Conservation (phyloP, 2,888 invertebrate genomes). For the Tachina lurida region DNA sequence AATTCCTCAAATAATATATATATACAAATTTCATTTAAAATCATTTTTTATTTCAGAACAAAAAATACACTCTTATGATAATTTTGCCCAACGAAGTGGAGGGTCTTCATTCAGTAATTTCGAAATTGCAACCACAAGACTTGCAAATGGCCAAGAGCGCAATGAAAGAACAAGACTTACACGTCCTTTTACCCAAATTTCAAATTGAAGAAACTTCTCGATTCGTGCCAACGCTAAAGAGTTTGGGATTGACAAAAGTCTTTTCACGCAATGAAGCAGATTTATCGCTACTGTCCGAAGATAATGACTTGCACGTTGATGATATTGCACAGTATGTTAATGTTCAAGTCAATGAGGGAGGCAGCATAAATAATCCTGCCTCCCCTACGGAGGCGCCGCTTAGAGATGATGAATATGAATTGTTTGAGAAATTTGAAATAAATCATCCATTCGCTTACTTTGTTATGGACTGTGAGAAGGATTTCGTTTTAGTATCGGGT, state of each 20-base stretch:
- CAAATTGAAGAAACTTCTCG: conserved; percentile 86
- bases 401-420: conserved; percentile 74
- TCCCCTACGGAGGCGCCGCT: conserved; percentile 78
- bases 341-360: conserved; percentile 86
- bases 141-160: conserved; percentile 74
- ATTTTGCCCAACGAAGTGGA: conserved; percentile 85
- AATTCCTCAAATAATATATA: background rate
- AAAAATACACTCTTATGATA: conserved; percentile 85
- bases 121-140: conserved; percentile 84
- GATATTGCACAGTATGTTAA: conserved; percentile 87
- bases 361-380: conserved; percentile 83
- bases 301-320: conserved; percentile 86
- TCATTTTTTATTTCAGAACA: conserved; percentile 83
- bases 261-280: conserved; percentile 85
- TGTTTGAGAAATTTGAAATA: conserved; percentile 83
- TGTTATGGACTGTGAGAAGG: conserved; percentile 85
- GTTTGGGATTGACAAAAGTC: conserved; percentile 85
- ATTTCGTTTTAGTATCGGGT: conserved; percentile 86
- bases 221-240: conserved; percentile 85
- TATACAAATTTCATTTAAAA: background rate
- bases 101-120: conserved; percentile 84
- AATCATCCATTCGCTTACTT: conserved; percentile 87
- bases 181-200: conserved; percentile 85
- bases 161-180: conserved; percentile 80
- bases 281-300: conserved; percentile 85